Conservation (phyloP, 2,113 vertebrate species). For the Triplophysa tibetana region DNA sequence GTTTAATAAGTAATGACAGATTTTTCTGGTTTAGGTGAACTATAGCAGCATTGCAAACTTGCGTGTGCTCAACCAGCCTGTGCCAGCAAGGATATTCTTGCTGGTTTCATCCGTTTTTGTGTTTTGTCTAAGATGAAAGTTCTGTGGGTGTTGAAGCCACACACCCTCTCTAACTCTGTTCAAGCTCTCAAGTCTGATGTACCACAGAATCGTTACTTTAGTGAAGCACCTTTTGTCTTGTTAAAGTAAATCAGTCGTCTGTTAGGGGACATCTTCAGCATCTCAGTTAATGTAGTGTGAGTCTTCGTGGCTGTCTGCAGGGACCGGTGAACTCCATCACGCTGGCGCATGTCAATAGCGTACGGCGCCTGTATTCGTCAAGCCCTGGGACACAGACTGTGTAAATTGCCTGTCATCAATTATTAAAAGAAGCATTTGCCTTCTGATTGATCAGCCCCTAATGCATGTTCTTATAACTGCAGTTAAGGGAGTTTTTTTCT, state of each 20-base stretch:
- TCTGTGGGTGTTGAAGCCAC: constrained; percentile 5
- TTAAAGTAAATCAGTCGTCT: neutral
- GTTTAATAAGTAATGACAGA: too few species aligned
- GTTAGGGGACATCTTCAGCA: neutral
- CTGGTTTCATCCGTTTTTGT: neutral
- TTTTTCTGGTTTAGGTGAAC: too few species aligned
- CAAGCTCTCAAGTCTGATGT: constrained; percentile 24
- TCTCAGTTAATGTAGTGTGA: constrained; percentile 41
- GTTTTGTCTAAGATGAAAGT: neutral
- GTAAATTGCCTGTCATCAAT: constrained; percentile 58
- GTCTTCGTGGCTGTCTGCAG: constrained; percentile 29
- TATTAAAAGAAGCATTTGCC: constrained; percentile 56
- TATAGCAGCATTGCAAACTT: too few species aligned
- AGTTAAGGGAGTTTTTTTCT: constrained; percentile 45
- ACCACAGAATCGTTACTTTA: constrained; percentile 27
- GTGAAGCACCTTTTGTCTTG: constrained; percentile 17
- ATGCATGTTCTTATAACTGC: constrained; percentile 53
- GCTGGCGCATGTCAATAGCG: constrained; percentile 30
- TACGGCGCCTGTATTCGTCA: constrained; percentile 42
- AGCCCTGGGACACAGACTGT: constrained; percentile 24
- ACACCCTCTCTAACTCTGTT: constrained; percentile 5
- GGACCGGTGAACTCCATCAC: constrained; percentile 38
- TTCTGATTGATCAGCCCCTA: constrained; percentile 55
- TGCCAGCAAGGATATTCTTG: neutral
- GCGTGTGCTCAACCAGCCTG: neutral